Conservation (phyloP, 2,888 invertebrate genomes). For the Heliconius ethilla region DNA sequence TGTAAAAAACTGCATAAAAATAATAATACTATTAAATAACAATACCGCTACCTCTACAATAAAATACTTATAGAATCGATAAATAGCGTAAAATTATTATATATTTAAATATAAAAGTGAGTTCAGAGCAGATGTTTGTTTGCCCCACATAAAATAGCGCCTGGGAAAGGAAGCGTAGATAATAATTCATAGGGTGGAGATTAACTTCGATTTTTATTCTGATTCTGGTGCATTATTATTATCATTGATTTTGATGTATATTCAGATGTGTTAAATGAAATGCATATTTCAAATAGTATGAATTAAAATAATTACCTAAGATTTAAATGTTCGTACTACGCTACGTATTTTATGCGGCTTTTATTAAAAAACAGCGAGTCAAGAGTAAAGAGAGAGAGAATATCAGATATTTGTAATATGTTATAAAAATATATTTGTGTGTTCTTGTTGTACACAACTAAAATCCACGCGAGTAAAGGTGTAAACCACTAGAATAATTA, state of each 20-base stretch:
- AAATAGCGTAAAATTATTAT: background rate
- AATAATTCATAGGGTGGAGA: slow-evolving; percentile 17
- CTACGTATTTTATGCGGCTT: no score
- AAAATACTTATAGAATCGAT: background rate
- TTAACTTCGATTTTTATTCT: slow-evolving; percentile 25
- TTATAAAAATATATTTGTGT: background rate
- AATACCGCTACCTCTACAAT: background rate
- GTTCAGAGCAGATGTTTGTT: slow-evolving; percentile 39
- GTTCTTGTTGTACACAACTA: no score
- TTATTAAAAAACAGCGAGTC: no score
- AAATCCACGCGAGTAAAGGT: background rate
- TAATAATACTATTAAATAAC: background rate
- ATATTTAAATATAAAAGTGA: background rate
- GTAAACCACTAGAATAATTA: background rate
- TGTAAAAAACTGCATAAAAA: background rate
- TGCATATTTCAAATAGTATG: background rate
- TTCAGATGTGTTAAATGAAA: background rate
- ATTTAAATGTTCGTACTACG: background rate
- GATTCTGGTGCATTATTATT: slow-evolving; percentile 1
- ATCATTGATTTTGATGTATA: background rate
- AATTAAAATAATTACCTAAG: background rate
- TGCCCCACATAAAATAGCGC: slow-evolving; percentile 32
- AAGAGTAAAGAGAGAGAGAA: background rate
- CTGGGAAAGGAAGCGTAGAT: slow-evolving; percentile 34
- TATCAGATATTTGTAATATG: background rate